Evolutionary conservation across 1,140 invertebrate species (phyloP).

Genomic region (Leptestheria dahalacensis): DNA sequence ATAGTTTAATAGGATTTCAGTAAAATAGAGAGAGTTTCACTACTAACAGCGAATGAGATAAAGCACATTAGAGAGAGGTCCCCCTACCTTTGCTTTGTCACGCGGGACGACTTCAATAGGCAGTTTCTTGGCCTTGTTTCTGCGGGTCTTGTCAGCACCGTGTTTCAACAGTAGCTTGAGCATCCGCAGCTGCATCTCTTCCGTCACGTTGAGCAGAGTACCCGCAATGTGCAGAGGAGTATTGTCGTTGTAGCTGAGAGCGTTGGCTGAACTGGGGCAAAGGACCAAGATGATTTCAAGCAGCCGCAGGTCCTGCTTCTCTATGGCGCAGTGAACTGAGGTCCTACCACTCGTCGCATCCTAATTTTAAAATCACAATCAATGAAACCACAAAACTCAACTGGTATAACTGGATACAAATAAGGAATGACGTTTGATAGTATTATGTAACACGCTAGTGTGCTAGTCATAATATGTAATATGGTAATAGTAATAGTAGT

Average conservation of each 20-base stretch:
- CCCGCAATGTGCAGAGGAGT: constrained; percentile 14
- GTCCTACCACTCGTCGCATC: constrained; percentile 13
- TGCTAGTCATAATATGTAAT: background rate
- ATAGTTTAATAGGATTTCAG: too few relatives aligned
- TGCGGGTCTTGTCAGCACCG: constrained; percentile 14
- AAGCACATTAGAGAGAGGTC: background rate
- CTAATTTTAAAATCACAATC: too few relatives aligned
- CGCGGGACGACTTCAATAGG: constrained; percentile 16
- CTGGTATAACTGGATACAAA: background rate
- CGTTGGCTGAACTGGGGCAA: constrained; percentile 13
- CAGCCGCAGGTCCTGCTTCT: constrained; percentile 15
- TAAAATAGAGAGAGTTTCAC: too few relatives aligned
- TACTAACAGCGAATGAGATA: too few relatives aligned
- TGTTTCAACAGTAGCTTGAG: constrained; percentile 10
- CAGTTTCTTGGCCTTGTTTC: constrained; percentile 16
- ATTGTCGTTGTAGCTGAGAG: constrained; percentile 16
- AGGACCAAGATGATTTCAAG: constrained; percentile 7
- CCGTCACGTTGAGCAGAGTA: constrained; percentile 12
- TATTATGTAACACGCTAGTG: background rate
- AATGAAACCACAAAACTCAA: background rate
- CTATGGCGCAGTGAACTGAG: constrained; percentile 13
- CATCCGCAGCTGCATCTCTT: constrained; percentile 11
- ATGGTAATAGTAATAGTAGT: too few relatives aligned
- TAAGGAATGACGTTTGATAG: background rate
- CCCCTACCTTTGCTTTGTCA: constrained; percentile 9